These are phyloP conservation scores for Vulpes lagopus DNA, from an alignment of 2,113 vertebrate species.

Conservation along the genomic window DNA sequence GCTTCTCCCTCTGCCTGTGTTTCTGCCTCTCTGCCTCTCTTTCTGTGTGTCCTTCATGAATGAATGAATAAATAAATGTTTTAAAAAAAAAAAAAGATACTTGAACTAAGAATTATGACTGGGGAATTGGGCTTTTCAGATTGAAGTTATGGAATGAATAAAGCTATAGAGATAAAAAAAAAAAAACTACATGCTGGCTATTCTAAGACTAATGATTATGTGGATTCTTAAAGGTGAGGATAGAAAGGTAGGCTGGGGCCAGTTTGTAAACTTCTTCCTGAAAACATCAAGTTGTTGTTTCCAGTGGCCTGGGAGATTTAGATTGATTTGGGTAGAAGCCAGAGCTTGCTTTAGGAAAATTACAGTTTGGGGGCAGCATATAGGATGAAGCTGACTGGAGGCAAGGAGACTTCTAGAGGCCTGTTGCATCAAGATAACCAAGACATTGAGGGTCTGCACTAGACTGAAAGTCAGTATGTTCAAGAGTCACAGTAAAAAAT, in stretches of 20 bases:
- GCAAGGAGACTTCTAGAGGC: neutral
- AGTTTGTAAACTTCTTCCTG: slow-evolving; percentile 31
- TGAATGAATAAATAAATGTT: too few relatives aligned
- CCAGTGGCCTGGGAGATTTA: slow-evolving; percentile 5
- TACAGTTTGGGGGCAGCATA: slow-evolving; percentile 1
- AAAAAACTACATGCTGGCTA: neutral
- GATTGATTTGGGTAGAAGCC: slow-evolving; percentile 20
- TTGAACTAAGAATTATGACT: slow-evolving; percentile 40
- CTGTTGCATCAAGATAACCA: neutral
- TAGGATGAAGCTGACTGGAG: slow-evolving; percentile 15
- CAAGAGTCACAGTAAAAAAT: neutral
- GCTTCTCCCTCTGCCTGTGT: too few relatives aligned
- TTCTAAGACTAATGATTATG: slow-evolving; percentile 25
- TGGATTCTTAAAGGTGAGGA: neutral
- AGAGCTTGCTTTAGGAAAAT: slow-evolving; percentile 21
- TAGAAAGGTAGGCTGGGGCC: neutral
- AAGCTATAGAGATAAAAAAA: neutral
- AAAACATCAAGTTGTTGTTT: slow-evolving; percentile 11
- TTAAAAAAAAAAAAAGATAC: neutral
- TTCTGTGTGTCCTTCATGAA: too few relatives aligned
- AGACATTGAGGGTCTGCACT: neutral
- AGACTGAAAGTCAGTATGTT: neutral
- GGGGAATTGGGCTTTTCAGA: neutral
- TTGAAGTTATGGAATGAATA: slow-evolving; percentile 3
- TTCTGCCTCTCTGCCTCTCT: too few relatives aligned